A percentile compares a stretch with the other conserved stretches of the same genome.
Conservation (phyloP, 2,113 vertebrate species). For the Pachyramphus minor region DNA sequence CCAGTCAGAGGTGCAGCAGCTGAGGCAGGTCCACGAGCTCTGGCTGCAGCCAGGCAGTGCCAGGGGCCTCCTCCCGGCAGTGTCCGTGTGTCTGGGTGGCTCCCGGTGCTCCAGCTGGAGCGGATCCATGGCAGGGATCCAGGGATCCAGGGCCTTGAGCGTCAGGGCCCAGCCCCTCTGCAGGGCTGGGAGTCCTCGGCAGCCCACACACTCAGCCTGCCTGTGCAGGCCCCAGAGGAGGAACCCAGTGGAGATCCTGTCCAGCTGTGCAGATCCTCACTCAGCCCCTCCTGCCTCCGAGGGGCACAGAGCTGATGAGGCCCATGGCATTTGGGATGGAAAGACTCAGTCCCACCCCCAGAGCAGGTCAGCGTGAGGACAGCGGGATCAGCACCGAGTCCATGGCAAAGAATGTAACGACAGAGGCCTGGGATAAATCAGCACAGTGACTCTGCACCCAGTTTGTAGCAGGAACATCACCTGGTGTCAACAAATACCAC, state of each 20-base stretch:
- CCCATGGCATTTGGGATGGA: background rate
- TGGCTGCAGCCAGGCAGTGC: background rate
- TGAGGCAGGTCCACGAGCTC: background rate
- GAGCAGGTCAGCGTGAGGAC: background rate
- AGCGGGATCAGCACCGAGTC: background rate
- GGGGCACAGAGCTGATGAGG: background rate
- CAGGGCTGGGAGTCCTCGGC: background rate
- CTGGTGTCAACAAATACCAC: background rate
- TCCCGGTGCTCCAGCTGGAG: background rate
- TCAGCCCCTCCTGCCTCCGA: background rate
- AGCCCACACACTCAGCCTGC: background rate
- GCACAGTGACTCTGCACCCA: background rate
- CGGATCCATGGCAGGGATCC: fast-evolving
- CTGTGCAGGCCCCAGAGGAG: background rate
- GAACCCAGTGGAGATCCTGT: background rate
- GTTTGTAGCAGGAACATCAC: background rate
- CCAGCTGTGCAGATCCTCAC: background rate
- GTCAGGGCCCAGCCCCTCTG: background rate
- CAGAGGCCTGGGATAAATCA: background rate
- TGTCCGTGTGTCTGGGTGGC: background rate
- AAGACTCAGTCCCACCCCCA: background rate
- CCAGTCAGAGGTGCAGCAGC: background rate
- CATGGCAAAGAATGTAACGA: background rate
- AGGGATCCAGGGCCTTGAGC: background rate
- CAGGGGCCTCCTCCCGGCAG: background rate